These are phyloP conservation scores for Lycocerus yunnanus DNA, from an alignment of 2,888 invertebrate species.

Conservation along the genomic window DNA sequence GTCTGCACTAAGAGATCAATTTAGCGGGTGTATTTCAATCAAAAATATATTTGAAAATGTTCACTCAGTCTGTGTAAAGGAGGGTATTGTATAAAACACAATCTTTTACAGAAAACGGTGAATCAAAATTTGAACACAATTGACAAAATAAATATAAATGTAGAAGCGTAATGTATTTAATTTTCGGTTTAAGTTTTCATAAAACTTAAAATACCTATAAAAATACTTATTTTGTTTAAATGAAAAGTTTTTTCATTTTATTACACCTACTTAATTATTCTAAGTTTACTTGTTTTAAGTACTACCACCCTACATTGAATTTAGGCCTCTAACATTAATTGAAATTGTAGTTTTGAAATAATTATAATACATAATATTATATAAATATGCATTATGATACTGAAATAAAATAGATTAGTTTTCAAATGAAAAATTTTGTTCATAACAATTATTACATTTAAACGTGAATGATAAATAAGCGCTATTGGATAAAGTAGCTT, in stretches of 20 bases:
- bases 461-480: not conserved
- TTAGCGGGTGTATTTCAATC: constrained; percentile 50
- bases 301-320: too few species aligned
- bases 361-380: too few species aligned
- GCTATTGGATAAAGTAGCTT: not conserved
- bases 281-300: too few species aligned
- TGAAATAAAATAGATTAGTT: too few species aligned
- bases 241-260: too few species aligned
- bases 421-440: too few species aligned
- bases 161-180: not conserved
- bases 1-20: constrained; percentile 43
- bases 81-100: constrained; percentile 46
- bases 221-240: too few species aligned
- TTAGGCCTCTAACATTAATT: too few species aligned
- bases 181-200: not conserved
- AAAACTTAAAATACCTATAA: not conserved
- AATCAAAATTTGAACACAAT: constrained; percentile 20
- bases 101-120: constrained; percentile 41
- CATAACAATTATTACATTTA: not conserved
- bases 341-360: too few species aligned
- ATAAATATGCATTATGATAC: too few species aligned
- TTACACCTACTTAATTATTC: too few species aligned
- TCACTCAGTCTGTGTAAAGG: constrained; percentile 44
- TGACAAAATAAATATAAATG: constrained; percentile 2
- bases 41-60: constrained; percentile 50